Percentiles rank a stretch among this genome's conserved stretches.
These are phyloP conservation scores for Phallusia fumigata DNA, from an alignment of 23 tunicate species.

Conservation along the genomic window DNA sequence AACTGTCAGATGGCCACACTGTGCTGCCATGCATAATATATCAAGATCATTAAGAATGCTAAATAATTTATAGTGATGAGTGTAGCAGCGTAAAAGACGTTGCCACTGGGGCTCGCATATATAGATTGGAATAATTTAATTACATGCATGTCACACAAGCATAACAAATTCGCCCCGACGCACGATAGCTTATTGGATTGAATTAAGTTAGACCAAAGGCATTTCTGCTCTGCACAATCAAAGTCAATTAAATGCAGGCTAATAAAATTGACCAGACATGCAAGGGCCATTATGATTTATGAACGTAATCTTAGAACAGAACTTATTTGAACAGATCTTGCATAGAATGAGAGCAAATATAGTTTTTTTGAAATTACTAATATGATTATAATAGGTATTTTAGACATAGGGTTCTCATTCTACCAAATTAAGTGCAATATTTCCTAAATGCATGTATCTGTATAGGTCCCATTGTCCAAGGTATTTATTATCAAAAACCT, in stretches of 20 bases:
- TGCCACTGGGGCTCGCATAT: neutral
- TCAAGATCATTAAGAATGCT: slow-evolving; percentile 8
- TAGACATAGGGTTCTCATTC: too few relatives aligned
- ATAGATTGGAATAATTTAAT: neutral
- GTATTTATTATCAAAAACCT: too few relatives aligned
- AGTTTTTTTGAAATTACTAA: too few relatives aligned
- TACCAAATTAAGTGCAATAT: too few relatives aligned
- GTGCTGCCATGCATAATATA: slow-evolving; percentile 7
- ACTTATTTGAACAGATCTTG: too few relatives aligned
- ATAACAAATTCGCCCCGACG: too few relatives aligned
- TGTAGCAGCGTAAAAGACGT: neutral
- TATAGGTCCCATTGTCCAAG: too few relatives aligned
- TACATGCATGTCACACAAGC: neutral
- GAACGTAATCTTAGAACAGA: too few relatives aligned
- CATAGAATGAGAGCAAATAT: too few relatives aligned
- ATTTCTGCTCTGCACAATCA: neutral
- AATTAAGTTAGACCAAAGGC: neutral
- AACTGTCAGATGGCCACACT: neutral
- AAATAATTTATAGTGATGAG: slow-evolving; percentile 9
- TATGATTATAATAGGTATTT: too few relatives aligned
- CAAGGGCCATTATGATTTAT: neutral
- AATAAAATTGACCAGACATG: neutral
- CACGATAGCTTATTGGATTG: too few relatives aligned
- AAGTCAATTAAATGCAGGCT: neutral
- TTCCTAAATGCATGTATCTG: too few relatives aligned